phyloP scores from a whole-genome alignment of 2,113 vertebrate species.

The Protobothrops mucrosquamatus region DNA sequence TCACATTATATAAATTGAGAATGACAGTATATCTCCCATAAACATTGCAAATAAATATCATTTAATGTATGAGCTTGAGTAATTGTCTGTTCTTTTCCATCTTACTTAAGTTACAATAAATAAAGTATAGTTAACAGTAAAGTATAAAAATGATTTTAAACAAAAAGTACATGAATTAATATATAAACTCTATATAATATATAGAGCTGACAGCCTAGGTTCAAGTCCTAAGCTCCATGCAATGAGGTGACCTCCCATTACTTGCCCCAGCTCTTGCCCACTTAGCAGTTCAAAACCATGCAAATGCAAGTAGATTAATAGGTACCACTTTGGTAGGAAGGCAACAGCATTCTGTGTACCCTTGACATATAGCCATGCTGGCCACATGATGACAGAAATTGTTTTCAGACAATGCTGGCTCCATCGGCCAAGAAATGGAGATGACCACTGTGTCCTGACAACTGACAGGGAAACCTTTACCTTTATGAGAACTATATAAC shows the following conservation, averaged over 20 bases:
- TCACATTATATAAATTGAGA: constrained; percentile 16
- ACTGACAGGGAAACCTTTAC: not conserved
- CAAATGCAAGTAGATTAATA: not conserved
- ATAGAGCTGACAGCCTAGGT: not conserved
- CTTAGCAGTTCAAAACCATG: not conserved
- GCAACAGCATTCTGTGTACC: not conserved
- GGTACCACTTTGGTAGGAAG: not conserved
- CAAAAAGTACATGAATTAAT: not conserved
- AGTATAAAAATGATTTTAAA: not conserved
- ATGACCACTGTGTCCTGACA: not conserved
- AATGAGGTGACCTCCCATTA: not conserved
- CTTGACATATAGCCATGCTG: not conserved
- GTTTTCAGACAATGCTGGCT: not conserved
- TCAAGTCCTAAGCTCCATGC: not conserved
- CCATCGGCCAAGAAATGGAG: not conserved
- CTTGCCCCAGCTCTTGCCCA: not conserved
- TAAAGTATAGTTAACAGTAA: not conserved
- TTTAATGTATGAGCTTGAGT: not conserved
- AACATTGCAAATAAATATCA: constrained; percentile 21
- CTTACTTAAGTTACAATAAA: not conserved
- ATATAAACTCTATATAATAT: not conserved
- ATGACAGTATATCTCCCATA: constrained; percentile 27
- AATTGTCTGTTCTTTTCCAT: not conserved
- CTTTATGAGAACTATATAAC: not conserved
- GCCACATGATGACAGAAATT: not conserved